Percentiles rank a stretch among this genome's conserved stretches.
Conservation (phyloP, 2,797 vertebrate species). For the Parauchenoglanis ngamensis region DNA sequence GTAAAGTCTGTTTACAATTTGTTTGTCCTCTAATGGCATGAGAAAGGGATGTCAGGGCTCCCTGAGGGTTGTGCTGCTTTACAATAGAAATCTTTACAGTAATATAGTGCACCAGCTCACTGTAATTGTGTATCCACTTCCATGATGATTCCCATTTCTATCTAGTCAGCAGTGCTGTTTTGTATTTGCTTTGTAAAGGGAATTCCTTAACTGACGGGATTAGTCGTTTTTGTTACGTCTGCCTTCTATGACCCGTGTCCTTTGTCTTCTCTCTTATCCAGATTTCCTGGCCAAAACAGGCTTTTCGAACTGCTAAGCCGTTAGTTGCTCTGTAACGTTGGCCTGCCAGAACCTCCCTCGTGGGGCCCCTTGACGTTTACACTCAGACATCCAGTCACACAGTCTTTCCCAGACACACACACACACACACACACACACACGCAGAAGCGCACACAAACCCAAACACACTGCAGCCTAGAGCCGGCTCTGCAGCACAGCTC, state of each 20-base stretch:
- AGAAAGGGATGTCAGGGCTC: not conserved
- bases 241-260: not conserved
- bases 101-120: not conserved
- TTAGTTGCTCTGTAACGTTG: slow-evolving; percentile 36
- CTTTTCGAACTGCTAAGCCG: slow-evolving; percentile 24
- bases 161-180: not conserved
- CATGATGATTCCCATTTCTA: not conserved
- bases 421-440: slow-evolving; percentile 44
- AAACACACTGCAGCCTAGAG: slow-evolving; percentile 48
- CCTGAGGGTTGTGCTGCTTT: too few relatives aligned
- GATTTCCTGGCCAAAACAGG: slow-evolving; percentile 27
- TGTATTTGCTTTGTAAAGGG: not conserved
- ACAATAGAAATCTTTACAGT: not conserved
- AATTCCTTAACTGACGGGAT: not conserved
- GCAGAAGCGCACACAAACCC: slow-evolving; percentile 46
- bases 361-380: slow-evolving; percentile 55
- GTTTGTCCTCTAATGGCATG: not conserved
- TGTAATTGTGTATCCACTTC: not conserved
- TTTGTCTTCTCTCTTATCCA: slow-evolving; percentile 30
- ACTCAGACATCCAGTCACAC: slow-evolving; percentile 51
- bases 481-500: slow-evolving; percentile 59
- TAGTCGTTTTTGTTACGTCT: not conserved
- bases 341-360: slow-evolving; percentile 53
- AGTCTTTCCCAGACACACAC: slow-evolving; percentile 45
- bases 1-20: not conserved